Percentiles rank a stretch among this genome's conserved stretches.
Conservation (phyloP, 2,888 invertebrate species). For the Euzetes globulus region DNA sequence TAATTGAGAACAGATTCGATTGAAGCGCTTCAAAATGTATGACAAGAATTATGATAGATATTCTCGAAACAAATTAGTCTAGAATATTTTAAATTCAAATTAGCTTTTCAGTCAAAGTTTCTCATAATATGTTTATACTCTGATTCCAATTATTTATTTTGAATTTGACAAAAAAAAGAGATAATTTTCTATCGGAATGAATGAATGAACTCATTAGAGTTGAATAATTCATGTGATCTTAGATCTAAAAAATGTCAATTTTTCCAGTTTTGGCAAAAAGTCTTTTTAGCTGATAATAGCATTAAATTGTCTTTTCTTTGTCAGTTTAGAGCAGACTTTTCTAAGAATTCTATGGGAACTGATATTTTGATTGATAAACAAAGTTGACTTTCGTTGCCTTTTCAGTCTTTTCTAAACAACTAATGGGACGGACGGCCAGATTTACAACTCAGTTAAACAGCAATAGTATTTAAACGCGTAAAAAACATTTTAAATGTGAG, state of each 20-base stretch:
- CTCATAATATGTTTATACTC: too few relatives aligned
- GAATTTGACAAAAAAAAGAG: too few relatives aligned
- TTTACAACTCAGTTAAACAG: conserved; percentile 25
- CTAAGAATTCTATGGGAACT: conserved; percentile 21
- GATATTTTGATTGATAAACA: conserved; percentile 2
- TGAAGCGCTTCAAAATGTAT: too few relatives aligned
- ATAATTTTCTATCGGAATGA: not conserved
- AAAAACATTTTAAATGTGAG: conserved; percentile 9
- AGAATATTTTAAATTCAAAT: too few relatives aligned
- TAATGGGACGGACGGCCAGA: conserved; percentile 3
- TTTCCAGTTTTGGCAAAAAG: not conserved
- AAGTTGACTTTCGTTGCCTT: not conserved
- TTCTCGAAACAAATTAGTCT: too few relatives aligned
- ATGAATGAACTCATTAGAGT: conserved; percentile 2
- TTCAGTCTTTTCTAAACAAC: not conserved
- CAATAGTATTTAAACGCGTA: conserved; percentile 15
- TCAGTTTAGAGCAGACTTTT: not conserved
- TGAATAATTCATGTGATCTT: not conserved
- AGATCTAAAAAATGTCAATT: conserved; percentile 1
- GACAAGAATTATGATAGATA: too few relatives aligned
- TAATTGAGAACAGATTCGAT: too few relatives aligned
- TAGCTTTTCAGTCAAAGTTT: too few relatives aligned
- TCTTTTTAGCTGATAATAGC: not conserved
- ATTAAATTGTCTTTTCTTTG: conserved; percentile 16
- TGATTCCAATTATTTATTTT: too few relatives aligned